phyloP scores from a whole-genome alignment of 2,888 invertebrate species.

The Meteorus cinctellus region DNA sequence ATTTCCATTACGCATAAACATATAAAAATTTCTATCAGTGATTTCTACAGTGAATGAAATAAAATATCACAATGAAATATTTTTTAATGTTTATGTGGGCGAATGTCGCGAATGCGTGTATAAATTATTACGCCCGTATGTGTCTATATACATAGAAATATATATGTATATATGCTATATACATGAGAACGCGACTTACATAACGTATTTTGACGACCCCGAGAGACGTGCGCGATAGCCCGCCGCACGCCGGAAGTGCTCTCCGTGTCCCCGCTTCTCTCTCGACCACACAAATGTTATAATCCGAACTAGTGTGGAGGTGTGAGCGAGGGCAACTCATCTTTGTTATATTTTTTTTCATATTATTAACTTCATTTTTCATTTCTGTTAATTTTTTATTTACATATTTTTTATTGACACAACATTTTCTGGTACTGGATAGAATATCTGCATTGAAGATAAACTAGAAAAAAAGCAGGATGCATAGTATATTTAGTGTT shows the following conservation, averaged over 20 bases:
- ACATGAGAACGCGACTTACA: slow-evolving; percentile 55
- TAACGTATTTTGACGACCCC: slow-evolving; percentile 64
- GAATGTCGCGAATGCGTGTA: background rate
- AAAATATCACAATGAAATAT: too few relatives aligned
- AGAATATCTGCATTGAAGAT: background rate
- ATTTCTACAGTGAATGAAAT: too few relatives aligned
- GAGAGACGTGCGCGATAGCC: slow-evolving; percentile 56
- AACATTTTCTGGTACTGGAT: background rate
- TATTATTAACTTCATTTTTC: background rate
- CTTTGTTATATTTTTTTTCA: slow-evolving; percentile 1
- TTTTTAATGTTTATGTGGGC: background rate
- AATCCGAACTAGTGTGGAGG: slow-evolving; percentile 6
- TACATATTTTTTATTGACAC: background rate
- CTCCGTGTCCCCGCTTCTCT: slow-evolving; percentile 52
- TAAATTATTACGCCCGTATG: slow-evolving; percentile 32
- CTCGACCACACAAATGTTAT: slow-evolving; percentile 41
- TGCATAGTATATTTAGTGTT: background rate
- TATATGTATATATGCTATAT: slow-evolving; percentile 40
- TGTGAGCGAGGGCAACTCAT: slow-evolving; percentile 19
- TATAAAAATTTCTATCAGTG: too few relatives aligned
- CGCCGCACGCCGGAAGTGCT: slow-evolving; percentile 58
- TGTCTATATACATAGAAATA: slow-evolving; percentile 38
- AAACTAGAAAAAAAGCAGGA: background rate
- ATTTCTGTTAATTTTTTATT: background rate
- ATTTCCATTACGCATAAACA: too few relatives aligned